Conservation (phyloP, 2,797 vertebrate genomes). For the Salmo trutta region DNA sequence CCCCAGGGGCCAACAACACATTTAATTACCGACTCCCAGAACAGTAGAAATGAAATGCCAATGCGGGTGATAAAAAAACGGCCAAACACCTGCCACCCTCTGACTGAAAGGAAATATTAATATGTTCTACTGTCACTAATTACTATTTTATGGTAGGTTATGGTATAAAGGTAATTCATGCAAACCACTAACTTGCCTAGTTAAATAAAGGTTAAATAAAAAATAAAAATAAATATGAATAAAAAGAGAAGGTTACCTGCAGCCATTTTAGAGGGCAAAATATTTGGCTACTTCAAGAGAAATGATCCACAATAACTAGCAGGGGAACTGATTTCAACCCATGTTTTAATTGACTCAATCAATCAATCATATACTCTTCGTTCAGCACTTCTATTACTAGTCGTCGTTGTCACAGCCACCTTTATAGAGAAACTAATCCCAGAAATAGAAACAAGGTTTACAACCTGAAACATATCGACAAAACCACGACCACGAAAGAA, state of each 20-base stretch:
- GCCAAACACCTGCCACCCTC: constrained; percentile 10
- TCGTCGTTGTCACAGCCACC: background rate
- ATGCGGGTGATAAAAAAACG: constrained; percentile 23
- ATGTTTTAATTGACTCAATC: background rate
- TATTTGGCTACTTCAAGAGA: background rate
- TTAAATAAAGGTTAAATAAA: too few relatives aligned
- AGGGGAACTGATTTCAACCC: background rate
- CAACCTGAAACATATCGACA: background rate
- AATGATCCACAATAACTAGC: background rate
- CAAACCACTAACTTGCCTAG: background rate
- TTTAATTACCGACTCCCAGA: constrained; percentile 71
- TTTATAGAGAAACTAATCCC: background rate
- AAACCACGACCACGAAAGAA: background rate
- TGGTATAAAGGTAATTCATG: background rate
- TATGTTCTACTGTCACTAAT: background rate
- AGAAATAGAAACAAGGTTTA: background rate
- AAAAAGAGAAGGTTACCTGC: too few relatives aligned
- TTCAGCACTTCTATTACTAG: background rate
- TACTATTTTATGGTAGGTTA: background rate
- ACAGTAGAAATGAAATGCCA: constrained; percentile 52
- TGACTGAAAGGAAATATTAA: background rate
- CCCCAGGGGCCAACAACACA: constrained; percentile 45
- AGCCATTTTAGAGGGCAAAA: background rate
- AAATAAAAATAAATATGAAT: too few relatives aligned
- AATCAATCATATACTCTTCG: background rate